These are phyloP conservation scores for Himalopsyche anomala DNA, from an alignment of 2,888 invertebrate species.

Conservation along the genomic window DNA sequence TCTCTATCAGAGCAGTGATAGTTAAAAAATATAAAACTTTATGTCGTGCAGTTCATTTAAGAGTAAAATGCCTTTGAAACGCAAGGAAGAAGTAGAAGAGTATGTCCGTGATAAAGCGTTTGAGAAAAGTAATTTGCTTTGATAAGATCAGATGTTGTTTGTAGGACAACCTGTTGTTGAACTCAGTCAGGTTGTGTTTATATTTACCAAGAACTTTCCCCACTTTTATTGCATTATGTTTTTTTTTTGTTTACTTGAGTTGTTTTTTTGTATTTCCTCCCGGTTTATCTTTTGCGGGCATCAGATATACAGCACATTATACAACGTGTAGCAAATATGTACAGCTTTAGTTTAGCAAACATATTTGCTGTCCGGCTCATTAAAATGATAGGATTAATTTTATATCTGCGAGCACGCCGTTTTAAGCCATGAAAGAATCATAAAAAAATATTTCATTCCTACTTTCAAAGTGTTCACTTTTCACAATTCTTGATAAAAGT, in stretches of 20 bases:
- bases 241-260: background rate
- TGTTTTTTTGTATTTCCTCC: background rate
- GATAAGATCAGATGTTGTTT: constrained; percentile 49
- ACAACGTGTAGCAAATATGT: too few species aligned
- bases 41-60: too few species aligned
- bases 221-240: constrained; percentile 23
- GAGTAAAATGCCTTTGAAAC: background rate
- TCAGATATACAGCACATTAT: background rate
- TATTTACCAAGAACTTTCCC: background rate
- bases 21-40: too few species aligned
- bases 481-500: too few species aligned
- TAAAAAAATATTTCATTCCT: too few species aligned
- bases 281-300: background rate
- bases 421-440: too few species aligned
- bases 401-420: too few species aligned
- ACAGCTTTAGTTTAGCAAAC: too few species aligned
- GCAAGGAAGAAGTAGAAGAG: constrained; percentile 41
- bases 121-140: constrained; percentile 46
- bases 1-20: too few species aligned
- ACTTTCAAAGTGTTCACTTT: too few species aligned
- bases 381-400: too few species aligned
- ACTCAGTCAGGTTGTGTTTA: constrained; percentile 4
- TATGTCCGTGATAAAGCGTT: constrained; percentile 51
- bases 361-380: too few species aligned
- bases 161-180: constrained; percentile 45